Conservation (phyloP, 1,140 invertebrate genomes). For the Atta texana region DNA sequence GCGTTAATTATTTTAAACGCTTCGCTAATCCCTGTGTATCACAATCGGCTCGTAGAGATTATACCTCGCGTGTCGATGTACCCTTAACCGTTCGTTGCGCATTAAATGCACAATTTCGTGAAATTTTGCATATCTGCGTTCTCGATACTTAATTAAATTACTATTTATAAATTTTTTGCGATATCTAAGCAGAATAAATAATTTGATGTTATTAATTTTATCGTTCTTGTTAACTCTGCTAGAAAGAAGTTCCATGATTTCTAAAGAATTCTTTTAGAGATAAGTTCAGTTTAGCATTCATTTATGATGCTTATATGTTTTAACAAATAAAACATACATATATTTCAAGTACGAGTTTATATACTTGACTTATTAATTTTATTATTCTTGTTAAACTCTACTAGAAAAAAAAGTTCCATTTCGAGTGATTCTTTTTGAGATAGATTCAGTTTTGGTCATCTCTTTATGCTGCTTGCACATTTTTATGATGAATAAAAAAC, state of each 20-base stretch:
- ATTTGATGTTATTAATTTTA: background rate
- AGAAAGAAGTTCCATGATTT: background rate
- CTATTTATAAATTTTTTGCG: background rate
- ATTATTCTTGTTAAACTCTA: background rate
- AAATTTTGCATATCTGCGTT: background rate
- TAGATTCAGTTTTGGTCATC: background rate
- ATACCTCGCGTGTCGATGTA: conserved; percentile 16
- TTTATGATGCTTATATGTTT: background rate
- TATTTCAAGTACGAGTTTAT: background rate
- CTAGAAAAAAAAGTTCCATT: background rate
- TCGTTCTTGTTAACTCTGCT: background rate
- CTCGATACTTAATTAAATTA: background rate
- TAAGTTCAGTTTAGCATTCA: background rate
- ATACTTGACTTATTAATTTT: too few relatives aligned
- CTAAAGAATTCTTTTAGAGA: background rate
- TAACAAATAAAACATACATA: background rate
- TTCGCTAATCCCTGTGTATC: conserved; percentile 43
- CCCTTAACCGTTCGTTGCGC: background rate
- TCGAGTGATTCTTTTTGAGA: background rate
- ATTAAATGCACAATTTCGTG: background rate
- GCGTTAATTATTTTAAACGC: conserved; percentile 63
- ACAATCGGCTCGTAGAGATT: conserved; percentile 22
- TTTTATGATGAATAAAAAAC: background rate
- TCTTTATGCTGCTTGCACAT: background rate
- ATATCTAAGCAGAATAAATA: background rate